Evolutionary conservation across 2,113 vertebrate species (phyloP), one percentile per base, ranked within the genome.

Genomic region (Paralichthys olivaceus): DNA sequence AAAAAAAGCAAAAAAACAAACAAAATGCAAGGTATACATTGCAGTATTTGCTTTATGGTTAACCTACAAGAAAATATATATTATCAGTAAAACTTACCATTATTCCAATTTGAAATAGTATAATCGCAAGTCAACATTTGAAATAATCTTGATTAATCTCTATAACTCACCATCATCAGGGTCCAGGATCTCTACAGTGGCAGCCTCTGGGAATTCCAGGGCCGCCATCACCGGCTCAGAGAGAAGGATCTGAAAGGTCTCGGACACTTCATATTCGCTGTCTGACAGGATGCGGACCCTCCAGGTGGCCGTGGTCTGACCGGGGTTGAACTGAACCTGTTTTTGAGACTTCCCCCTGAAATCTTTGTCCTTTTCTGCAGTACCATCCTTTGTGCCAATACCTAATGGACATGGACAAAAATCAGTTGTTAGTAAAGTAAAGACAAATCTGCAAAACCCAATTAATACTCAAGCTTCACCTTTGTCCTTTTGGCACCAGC

Each of bases 311-410:
- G 92, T 93, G 59, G 92, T 96, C 89, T 99, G 97, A 56, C 97
- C 97, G 0, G 97, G 97, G 90, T 98, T 99, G 90, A 99, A 99
- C 89, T 99, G 97, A 73, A 98, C 97, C 80, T 99, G 97, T 65
- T 95, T 97, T 87, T 99, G 97, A 5, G 96, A 94, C 88, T 98
- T 99, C 15, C 97, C 97, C 74, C 93, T 94, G 88, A 98, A 99
- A 82, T 99, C 97, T 86, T 95, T 95, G 84, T 98, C 96, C 84
- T 94, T 96, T 73, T 91, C 86, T 32, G 97, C 97, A 1, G 95
- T 96, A 40, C 95, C 96, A 49, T 98, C 97, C 79, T 81, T 94
- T 13, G 97, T 98, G 81, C 95, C 91, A 62, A 99, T 98, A 88
- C 97, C 97, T 99, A 6, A 71, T 59, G 7, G 5, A 74, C 64